These are phyloP conservation scores for Brenthis ino DNA, from an alignment of 2,888 invertebrate genomes.

Conservation along the genomic window DNA sequence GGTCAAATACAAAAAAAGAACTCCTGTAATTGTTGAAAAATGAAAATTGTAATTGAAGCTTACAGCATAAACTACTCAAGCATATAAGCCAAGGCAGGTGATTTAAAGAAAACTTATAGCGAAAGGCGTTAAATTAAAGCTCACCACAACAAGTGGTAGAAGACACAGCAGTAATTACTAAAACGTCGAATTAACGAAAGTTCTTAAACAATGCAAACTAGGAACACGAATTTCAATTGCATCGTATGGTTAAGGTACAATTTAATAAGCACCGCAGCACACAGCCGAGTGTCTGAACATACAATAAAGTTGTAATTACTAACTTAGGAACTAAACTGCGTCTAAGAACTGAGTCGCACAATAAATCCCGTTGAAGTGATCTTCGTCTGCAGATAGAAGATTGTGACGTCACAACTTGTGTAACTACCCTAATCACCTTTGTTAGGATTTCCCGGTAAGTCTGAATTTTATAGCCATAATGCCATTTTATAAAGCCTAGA, in stretches of 20 bases:
- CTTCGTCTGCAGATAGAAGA: conserved; percentile 38
- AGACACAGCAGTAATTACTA: conserved; percentile 21
- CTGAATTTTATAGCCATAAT: conserved; percentile 13
- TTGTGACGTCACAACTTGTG: conserved; percentile 35
- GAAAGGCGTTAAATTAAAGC: neutral
- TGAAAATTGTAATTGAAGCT: too few species aligned
- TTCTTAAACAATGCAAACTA: conserved; percentile 22
- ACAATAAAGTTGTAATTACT: conserved; percentile 56
- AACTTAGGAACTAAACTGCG: conserved; percentile 37
- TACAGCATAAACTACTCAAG: neutral
- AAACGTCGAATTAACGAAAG: conserved; percentile 18
- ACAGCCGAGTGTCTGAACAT: conserved; percentile 41
- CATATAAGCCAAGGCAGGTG: neutral
- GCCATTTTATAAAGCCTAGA: neutral
- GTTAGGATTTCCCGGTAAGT: conserved; percentile 22
- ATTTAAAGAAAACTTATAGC: neutral
- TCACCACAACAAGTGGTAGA: conserved; percentile 13
- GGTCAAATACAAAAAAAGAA: too few species aligned
- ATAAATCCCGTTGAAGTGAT: conserved; percentile 42
- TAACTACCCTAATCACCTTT: conserved; percentile 30
- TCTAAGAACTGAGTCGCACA: conserved; percentile 40
- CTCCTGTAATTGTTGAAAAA: too few species aligned
- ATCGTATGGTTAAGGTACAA: conserved; percentile 32
- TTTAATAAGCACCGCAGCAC: conserved; percentile 37
- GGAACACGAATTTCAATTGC: conserved; percentile 23